Percentiles rank a stretch among this genome's conserved stretches.
phyloP scores from a whole-genome alignment of 2,797 vertebrate species.

The Syngnathus acus region DNA sequence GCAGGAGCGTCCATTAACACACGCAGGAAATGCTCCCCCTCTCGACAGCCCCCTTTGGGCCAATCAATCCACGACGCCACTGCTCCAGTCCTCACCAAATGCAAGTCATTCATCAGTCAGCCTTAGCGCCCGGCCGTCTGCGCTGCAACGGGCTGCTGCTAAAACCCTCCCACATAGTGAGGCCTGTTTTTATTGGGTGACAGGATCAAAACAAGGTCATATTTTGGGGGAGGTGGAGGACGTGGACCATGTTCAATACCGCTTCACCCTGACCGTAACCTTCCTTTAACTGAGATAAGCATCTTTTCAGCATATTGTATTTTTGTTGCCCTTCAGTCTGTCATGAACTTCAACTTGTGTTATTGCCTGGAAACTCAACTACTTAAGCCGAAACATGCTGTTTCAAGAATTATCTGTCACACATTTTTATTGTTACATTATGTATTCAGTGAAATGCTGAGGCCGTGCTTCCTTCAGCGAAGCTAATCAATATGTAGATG shows the following conservation, averaged over 20 bases:
- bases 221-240: constrained; percentile 23
- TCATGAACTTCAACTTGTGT: constrained; percentile 24
- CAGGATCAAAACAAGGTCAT: constrained; percentile 37
- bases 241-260: constrained; percentile 24
- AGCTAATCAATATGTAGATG: constrained; percentile 70
- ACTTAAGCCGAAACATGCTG: constrained; percentile 31
- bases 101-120: constrained; percentile 61
- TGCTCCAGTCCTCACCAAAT: constrained; percentile 49
- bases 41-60: constrained; percentile 54
- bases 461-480: constrained; percentile 53
- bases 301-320: constrained; percentile 23
- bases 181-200: constrained; percentile 51
- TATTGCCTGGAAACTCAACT: constrained; percentile 36
- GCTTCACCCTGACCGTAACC: constrained; percentile 26
- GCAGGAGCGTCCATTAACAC: constrained; percentile 66
- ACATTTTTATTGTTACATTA: constrained; percentile 54
- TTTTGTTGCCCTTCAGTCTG: constrained; percentile 13
- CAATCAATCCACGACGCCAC: constrained; percentile 65
- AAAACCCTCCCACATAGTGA: constrained; percentile 47
- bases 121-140: constrained; percentile 52
- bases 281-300: constrained; percentile 36
- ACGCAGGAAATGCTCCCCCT: constrained; percentile 64
- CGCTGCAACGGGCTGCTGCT: constrained; percentile 50
- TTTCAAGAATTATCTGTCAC: constrained; percentile 33
- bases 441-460: constrained; percentile 69